Conservation (phyloP, 2,113 vertebrate genomes). For the Antechinus flavipes region DNA sequence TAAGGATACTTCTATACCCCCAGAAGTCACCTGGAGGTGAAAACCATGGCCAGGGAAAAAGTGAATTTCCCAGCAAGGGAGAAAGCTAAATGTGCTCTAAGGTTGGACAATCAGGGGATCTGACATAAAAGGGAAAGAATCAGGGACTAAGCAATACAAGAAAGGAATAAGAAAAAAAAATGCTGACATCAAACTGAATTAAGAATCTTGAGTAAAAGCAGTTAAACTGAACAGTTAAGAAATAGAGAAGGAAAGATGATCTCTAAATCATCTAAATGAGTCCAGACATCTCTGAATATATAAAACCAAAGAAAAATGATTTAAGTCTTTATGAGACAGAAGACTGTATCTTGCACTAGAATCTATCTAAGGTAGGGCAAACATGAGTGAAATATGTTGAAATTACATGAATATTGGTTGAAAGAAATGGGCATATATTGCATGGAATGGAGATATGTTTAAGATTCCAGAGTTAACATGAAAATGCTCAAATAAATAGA, state of each 20-base stretch:
- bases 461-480: not conserved
- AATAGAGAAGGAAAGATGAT: not conserved
- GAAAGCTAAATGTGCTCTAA: not conserved
- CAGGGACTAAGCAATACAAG: not conserved
- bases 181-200: not conserved
- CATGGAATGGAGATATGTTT: not conserved
- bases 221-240: not conserved
- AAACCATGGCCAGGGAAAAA: not conserved
- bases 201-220: not conserved
- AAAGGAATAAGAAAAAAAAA: not conserved
- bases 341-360: not conserved
- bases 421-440: not conserved
- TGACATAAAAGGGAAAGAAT: not conserved
- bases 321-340: not conserved
- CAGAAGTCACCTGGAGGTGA: not conserved
- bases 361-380: not conserved
- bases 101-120: not conserved
- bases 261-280: not conserved
- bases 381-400: not conserved
- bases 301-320: not conserved
- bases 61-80: not conserved
- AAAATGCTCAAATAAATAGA: not conserved
- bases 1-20: not conserved
- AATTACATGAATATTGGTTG: not conserved
- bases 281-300: not conserved